Conservation (phyloP, 2,888 invertebrate genomes). For the Pollenia griseotomentosa region DNA sequence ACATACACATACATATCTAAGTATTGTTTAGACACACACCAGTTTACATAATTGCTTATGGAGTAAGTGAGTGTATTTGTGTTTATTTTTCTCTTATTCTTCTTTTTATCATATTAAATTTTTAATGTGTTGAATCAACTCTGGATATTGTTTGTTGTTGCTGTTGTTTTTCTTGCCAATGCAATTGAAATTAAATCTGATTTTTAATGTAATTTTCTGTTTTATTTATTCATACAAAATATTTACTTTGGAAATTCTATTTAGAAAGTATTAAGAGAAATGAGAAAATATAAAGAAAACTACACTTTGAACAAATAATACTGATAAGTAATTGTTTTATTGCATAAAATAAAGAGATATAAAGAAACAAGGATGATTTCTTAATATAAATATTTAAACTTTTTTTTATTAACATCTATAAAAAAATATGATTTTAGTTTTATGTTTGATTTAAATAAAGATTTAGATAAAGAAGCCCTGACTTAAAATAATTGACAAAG, state of each 20-base stretch:
- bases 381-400: conserved; percentile 1
- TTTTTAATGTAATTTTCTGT: conserved; percentile 81
- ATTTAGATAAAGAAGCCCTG: too few species aligned
- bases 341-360: conserved; percentile 24
- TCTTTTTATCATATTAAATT: conserved; percentile 53
- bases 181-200: conserved; percentile 82
- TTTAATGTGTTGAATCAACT: conserved; percentile 32
- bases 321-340: conserved; percentile 67
- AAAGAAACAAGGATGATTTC: background rate
- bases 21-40: conserved; percentile 20
- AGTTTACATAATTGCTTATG: conserved; percentile 6
- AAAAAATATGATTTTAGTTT: background rate
- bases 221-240: conserved; percentile 77
- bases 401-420: background rate
- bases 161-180: conserved; percentile 77
- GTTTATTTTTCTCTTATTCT: conserved; percentile 51
- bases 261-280: conserved; percentile 36
- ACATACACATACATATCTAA: background rate
- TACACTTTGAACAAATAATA: conserved; percentile 50
- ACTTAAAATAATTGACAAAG: too few species aligned
- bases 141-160: conserved; percentile 36
- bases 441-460: background rate
- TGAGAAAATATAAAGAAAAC: conserved; percentile 14
- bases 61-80: conserved; percentile 27
- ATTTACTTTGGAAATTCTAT: conserved; percentile 63